Evolutionary conservation across 1,140 invertebrate genomes (phyloP).

Genomic region (Zaprionus camerounensis): DNA sequence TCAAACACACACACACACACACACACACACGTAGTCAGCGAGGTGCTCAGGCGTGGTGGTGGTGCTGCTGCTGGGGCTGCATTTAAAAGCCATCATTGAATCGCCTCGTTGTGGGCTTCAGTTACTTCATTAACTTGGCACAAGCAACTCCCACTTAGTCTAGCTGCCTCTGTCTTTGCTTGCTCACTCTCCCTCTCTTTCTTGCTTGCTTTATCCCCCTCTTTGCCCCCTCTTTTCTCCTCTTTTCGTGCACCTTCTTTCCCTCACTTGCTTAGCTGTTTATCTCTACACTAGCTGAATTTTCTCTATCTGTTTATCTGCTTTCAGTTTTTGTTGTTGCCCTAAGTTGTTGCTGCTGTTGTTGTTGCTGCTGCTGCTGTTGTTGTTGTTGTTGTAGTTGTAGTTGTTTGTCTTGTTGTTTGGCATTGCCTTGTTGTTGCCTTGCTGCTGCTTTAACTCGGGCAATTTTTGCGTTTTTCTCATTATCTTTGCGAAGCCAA

Average conservation of each 20-base stretch:
- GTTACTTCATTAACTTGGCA: constrained; percentile 72
- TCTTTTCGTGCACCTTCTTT: too few relatives aligned
- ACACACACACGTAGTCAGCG: constrained; percentile 6
- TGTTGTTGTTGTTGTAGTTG: constrained; percentile 28
- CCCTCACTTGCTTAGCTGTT: neutral
- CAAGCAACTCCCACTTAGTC: neutral
- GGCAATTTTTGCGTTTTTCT: constrained; percentile 56
- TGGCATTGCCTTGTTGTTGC: neutral
- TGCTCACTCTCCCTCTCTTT: too few relatives aligned
- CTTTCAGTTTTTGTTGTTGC: neutral
- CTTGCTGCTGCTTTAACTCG: constrained; percentile 36
- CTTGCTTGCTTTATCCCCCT: too few relatives aligned
- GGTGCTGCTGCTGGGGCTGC: neutral
- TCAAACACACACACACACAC: neutral
- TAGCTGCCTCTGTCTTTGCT: neutral
- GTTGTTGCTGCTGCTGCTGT: constrained; percentile 19
- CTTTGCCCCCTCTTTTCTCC: too few relatives aligned
- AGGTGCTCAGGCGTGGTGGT: constrained; percentile 36
- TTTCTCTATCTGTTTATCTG: constrained; percentile 20
- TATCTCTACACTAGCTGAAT: neutral
- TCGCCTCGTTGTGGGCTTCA: constrained; percentile 31
- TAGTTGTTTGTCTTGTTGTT: constrained; percentile 22
- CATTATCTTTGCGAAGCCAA: constrained; percentile 61
- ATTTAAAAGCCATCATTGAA: constrained; percentile 66
- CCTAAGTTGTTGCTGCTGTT: constrained; percentile 19